phyloP scores from a whole-genome alignment of 2,113 vertebrate genomes.

The Oryctolagus cuniculus region mOryCun1.1 NC_091439.1:64188001-64188500 shows the following conservation, averaged over 20 bases:
- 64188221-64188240: neutral
- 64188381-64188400: constrained; percentile 4
- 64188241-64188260: neutral
- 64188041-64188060: neutral
- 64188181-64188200: neutral
- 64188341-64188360: neutral
- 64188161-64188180: neutral
- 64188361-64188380: neutral
- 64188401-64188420: neutral
- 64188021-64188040: neutral
- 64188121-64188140: neutral
- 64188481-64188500: constrained; percentile 6
- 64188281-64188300: neutral
- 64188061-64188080: neutral
- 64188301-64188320: neutral
- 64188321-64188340: neutral
- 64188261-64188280: neutral
- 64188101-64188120: neutral
- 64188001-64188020: neutral
- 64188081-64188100: neutral
- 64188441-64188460: constrained; percentile 26
- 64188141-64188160: neutral
- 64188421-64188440: neutral
- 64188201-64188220: neutral
- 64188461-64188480: neutral